Percentiles rank a stretch among this genome's conserved stretches.
Evolutionary conservation across 2,888 invertebrate genomes (phyloP).

Genomic region (Hetaerina titia): DNA sequence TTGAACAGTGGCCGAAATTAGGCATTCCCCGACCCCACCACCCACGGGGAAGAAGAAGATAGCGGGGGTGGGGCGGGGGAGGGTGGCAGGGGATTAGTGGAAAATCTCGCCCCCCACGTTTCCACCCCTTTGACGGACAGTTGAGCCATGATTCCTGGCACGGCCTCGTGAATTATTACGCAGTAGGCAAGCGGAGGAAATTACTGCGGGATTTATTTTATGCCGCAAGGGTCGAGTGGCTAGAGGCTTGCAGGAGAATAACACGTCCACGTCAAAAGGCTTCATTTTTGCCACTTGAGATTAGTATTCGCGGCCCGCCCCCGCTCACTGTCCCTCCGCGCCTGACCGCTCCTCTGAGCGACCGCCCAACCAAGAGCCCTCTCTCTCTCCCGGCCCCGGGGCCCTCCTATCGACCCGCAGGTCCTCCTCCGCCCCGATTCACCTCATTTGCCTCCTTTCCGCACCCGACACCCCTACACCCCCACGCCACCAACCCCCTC

Average conservation of each 20-base stretch:
- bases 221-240: not conserved
- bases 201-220: constrained; percentile 29
- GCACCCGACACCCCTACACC: not conserved
- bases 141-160: constrained; percentile 26
- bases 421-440: not conserved
- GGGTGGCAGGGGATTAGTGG: not conserved
- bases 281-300: constrained; percentile 15
- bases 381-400: not conserved
- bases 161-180: constrained; percentile 22
- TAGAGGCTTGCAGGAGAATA: not conserved
- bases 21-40: constrained; percentile 14
- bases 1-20: constrained; percentile 19
- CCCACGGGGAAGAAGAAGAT: not conserved
- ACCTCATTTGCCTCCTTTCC: not conserved
- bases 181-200: not conserved
- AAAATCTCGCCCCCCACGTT: not conserved
- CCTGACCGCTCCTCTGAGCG: too few relatives aligned
- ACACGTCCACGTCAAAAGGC: not conserved
- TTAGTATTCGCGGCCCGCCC: not conserved
- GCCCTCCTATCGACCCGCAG: not conserved
- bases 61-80: not conserved
- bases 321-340: not conserved
- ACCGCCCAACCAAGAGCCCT: not conserved
- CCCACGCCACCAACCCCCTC: not conserved
- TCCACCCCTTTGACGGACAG: constrained; percentile 29